Base-by-base conservation (phyloP, 2,797 vertebrate species). In the Xenentodon cancila region DNA sequence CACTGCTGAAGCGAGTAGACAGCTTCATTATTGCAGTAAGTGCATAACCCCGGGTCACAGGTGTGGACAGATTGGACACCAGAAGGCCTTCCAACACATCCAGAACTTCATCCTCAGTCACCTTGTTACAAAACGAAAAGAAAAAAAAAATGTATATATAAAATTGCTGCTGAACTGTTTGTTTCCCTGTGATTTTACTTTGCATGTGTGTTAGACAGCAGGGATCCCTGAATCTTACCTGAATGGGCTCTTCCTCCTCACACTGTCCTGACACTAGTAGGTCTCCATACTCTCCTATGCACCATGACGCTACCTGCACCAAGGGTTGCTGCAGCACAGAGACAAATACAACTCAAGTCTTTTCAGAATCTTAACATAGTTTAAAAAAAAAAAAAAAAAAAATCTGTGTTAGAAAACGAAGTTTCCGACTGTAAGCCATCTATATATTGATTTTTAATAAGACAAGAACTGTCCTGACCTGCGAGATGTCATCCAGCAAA, bases 1-100 rank as follows among this genome's bases (percentile, higher is more conserved):
- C 95, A 85, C 96, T 94, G 87, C 93, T 96, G 90, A 99, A 98
- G 71, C 98, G 95, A 48, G 98, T 99, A 40, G 97, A 99, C 75
- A 99, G 92, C 91, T 99, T 99, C 98, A 99, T 99, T 87, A 98
- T 98, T 73, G 98, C 97, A 57, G 98, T 99, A 62, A 99, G 95
- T 61, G 96, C 88, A 57, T 99, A 99, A 85, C 98, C 98, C 59
- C 97, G 93, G 50, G 98, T 99, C 75, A 98, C 97, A 55, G 98
- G 96, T 17, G 95, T 89, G 58, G 97, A 97, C 91, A 99, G 91
- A 86, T 97, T 99, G 68, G 98, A 99, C 80, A 97, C 96, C 37
- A 99, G 92, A 27, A 99, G 84, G 27, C 95, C 97, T 92, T 99
- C 98, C 89, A 99, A 93, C 89, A 99, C 97, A 69, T 99, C 97